These are phyloP conservation scores for Trachymyrmex cornetzi DNA, from an alignment of 1,140 invertebrate species.

Conservation along the genomic window DNA sequence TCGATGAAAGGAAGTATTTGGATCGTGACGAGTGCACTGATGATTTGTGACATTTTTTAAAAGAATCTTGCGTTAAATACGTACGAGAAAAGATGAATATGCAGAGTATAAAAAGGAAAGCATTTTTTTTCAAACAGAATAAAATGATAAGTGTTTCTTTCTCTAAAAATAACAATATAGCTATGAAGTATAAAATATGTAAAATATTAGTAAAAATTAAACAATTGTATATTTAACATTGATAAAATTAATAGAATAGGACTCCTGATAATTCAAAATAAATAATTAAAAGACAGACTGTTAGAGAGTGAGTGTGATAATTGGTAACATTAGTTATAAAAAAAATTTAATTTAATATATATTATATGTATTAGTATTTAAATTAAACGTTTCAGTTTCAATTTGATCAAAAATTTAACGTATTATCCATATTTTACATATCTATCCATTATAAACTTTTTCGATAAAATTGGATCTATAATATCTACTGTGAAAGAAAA, in stretches of 20 bases:
- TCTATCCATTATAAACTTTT: not conserved
- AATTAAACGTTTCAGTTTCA: too few species aligned
- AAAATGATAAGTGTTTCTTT: not conserved
- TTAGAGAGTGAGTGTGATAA: too few species aligned
- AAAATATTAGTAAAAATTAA: not conserved
- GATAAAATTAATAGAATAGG: too few species aligned
- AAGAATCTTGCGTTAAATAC: slow-evolving; percentile 60
- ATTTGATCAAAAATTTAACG: too few species aligned
- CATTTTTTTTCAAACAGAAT: not conserved
- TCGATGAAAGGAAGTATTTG: slow-evolving; percentile 68
- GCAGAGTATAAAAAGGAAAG: not conserved
- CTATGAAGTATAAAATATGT: not conserved
- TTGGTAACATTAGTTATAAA: too few species aligned
- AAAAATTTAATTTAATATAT: too few species aligned
- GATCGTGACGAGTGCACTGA: slow-evolving; percentile 57
- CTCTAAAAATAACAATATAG: not conserved
- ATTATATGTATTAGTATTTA: too few species aligned
- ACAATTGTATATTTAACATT: not conserved
- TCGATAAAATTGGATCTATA: not conserved
- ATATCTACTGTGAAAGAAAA: slow-evolving; percentile 21
- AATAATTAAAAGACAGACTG: too few species aligned
- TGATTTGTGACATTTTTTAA: slow-evolving; percentile 62
- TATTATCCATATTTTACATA: not conserved
- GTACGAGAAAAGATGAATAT: not conserved
- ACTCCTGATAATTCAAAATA: too few species aligned